These are phyloP conservation scores for Micromys minutus DNA, from an alignment of 2,113 vertebrate genomes.

Conservation along the genomic window DNA sequence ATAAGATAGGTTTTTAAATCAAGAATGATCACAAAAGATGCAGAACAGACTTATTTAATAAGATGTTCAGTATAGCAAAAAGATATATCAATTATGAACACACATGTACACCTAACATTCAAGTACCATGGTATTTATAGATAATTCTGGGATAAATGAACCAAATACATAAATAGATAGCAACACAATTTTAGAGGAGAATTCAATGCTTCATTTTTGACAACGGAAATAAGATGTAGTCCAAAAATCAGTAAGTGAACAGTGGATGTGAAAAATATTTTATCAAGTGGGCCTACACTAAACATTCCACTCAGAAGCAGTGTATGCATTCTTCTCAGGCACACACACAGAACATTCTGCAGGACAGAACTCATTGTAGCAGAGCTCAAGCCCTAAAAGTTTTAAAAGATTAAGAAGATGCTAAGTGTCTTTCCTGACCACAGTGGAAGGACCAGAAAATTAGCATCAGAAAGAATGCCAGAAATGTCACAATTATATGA, in stretches of 20 bases:
- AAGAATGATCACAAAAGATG: neutral
- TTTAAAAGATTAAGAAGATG: neutral
- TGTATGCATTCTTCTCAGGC: neutral
- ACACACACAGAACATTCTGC: neutral
- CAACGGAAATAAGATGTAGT: neutral
- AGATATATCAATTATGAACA: neutral
- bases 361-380: neutral
- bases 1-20: neutral
- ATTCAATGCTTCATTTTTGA: neutral
- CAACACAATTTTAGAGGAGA: neutral
- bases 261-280: neutral
- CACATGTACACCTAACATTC: neutral
- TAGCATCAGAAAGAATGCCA: neutral
- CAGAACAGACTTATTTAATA: neutral
- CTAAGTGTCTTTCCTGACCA: neutral
- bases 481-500: neutral
- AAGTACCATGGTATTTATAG: neutral
- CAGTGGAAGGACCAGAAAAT: neutral
- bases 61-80: neutral
- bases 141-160: neutral
- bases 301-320: neutral
- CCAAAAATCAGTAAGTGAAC: neutral
- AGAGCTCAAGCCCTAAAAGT: neutral
- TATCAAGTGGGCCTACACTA: neutral
- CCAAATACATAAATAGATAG: neutral